Percentiles rank a stretch among this genome's conserved stretches.
These are phyloP conservation scores for Ennomos erosarius DNA, from an alignment of 2,888 invertebrate species.

Conservation along the genomic window DNA sequence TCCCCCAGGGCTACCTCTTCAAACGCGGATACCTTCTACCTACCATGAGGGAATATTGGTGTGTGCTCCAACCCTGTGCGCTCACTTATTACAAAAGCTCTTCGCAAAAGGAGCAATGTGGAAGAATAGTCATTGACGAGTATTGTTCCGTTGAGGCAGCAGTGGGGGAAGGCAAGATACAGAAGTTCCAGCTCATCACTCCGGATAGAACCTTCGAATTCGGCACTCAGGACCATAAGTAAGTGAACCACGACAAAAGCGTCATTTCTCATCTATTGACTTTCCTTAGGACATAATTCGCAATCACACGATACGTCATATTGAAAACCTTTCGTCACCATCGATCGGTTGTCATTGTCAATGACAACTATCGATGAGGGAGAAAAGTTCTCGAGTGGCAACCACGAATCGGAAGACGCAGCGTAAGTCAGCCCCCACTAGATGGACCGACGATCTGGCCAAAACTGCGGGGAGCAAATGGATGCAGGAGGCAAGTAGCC, in stretches of 20 bases:
- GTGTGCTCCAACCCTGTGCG: slow-evolving; percentile 90
- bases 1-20: slow-evolving; percentile 87
- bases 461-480: no score
- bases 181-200: slow-evolving; percentile 88
- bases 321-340: no score
- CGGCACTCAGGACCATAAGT: slow-evolving; percentile 90
- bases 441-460: no score
- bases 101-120: slow-evolving; percentile 88
- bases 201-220: slow-evolving; percentile 90
- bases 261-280: no score
- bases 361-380: no score
- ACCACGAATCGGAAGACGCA: no score
- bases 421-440: no score
- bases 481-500: no score
- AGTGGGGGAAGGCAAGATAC: slow-evolving; percentile 83
- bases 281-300: no score
- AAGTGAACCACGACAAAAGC: slow-evolving; percentile 37
- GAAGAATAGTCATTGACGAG: slow-evolving; percentile 87
- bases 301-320: no score
- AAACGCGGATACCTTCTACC: slow-evolving; percentile 91
- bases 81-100: slow-evolving; percentile 90
- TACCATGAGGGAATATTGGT: slow-evolving; percentile 92
- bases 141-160: slow-evolving; percentile 88
- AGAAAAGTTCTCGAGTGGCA: no score
- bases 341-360: no score